These are phyloP conservation scores for Pristionchus maxplancki DNA, from an alignment of 2,888 invertebrate genomes.

Conservation along the genomic window DNA sequence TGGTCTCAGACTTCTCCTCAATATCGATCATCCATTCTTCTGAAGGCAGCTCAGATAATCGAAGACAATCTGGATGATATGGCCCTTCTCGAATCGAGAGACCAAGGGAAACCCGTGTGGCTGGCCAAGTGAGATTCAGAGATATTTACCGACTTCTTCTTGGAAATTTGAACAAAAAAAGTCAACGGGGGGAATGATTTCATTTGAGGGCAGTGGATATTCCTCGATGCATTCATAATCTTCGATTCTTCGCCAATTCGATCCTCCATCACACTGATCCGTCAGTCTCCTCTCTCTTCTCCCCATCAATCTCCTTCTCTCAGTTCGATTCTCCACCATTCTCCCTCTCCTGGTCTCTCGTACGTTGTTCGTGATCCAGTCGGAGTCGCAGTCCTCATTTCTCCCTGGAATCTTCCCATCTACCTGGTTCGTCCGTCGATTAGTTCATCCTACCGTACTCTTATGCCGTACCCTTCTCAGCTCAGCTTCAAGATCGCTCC, in stretches of 20 bases:
- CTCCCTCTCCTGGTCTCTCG: slow-evolving; percentile 78
- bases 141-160: background rate
- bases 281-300: slow-evolving; percentile 69
- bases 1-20: slow-evolving; percentile 80
- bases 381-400: slow-evolving; percentile 81
- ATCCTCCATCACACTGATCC: slow-evolving; percentile 78
- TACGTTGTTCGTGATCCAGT: slow-evolving; percentile 80
- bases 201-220: slow-evolving; percentile 79
- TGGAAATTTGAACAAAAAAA: too few relatives aligned
- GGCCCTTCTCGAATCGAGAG: slow-evolving; percentile 80
- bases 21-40: slow-evolving; percentile 76
- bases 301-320: slow-evolving; percentile 55
- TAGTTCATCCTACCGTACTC: background rate
- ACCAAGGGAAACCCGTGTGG: slow-evolving; percentile 82
- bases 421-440: slow-evolving; percentile 77
- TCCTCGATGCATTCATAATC: slow-evolving; percentile 81
- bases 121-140: slow-evolving; percentile 62
- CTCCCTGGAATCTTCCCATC: slow-evolving; percentile 82
- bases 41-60: slow-evolving; percentile 45
- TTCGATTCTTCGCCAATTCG: slow-evolving; percentile 81
- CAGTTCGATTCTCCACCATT: slow-evolving; percentile 67
- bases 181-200: too few relatives aligned
- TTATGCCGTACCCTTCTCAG: slow-evolving; percentile 53
- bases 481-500: slow-evolving; percentile 82
- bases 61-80: slow-evolving; percentile 77